A percentile compares a stretch with the other conserved stretches of the same genome.
Evolutionary conservation across 2,113 vertebrate genomes (phyloP).

Genomic region (Channa maculata): DNA sequence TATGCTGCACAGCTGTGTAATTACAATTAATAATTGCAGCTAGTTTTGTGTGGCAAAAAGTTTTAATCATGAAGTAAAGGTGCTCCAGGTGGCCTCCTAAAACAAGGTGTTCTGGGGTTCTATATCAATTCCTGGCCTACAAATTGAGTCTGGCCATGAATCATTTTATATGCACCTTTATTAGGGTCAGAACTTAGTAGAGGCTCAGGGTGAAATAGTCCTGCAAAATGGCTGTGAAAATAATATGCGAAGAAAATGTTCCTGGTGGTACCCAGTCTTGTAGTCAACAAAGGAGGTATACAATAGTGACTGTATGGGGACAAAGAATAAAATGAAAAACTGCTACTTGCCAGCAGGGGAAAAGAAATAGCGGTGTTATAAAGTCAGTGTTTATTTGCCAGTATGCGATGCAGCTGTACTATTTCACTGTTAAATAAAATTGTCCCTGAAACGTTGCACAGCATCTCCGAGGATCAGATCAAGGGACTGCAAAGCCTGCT

Average conservation of each 20-base stretch:
- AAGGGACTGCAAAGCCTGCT: conserved; percentile 21
- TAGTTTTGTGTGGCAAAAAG: conserved; percentile 1
- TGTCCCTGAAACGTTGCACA: conserved; percentile 24
- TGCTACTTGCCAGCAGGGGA: conserved; percentile 22
- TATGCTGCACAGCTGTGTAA: conserved; percentile 1
- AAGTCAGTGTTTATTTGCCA: conserved; percentile 48
- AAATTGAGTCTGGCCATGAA: conserved; percentile 5
- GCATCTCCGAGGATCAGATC: conserved; percentile 27
- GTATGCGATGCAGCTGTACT: conserved; percentile 31
- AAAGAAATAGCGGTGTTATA: conserved; percentile 8
- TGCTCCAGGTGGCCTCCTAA: conserved; percentile 12
- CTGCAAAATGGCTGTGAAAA: conserved; percentile 7
- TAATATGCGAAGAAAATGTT: neutral
- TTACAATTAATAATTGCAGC: conserved; percentile 10
- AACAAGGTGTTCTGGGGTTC: conserved; percentile 17
- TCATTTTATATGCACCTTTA: conserved; percentile 18
- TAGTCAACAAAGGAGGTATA: neutral
- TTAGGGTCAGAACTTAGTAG: neutral
- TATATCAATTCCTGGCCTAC: neutral
- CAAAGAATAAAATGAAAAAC: neutral
- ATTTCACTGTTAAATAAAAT: conserved; percentile 51
- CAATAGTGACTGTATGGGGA: conserved; percentile 1
- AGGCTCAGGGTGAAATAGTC: neutral
- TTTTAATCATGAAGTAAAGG: conserved; percentile 24
- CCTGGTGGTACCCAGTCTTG: neutral